Percentiles rank a stretch among this genome's conserved stretches.
Conservation (phyloP, 2,888 invertebrate species). For the Lepidocyrtoides sp. region DNA sequence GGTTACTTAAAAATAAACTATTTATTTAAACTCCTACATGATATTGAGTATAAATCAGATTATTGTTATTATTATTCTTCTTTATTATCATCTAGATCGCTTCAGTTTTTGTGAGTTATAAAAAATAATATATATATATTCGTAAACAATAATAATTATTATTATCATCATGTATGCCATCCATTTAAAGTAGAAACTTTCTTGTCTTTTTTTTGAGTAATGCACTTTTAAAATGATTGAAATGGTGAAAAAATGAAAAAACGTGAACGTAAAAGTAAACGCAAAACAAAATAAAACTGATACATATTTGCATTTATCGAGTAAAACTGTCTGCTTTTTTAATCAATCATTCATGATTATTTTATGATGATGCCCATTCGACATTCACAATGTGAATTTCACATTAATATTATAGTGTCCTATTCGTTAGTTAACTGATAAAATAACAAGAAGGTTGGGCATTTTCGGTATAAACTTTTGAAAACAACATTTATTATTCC, state of each 20-base stretch:
- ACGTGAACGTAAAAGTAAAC: not conserved
- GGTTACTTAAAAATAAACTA: slow-evolving; percentile 10
- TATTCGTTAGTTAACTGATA: too few relatives aligned
- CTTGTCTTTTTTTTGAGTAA: not conserved
- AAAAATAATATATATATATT: too few relatives aligned
- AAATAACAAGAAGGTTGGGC: not conserved
- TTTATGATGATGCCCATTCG: not conserved
- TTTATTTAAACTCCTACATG: slow-evolving; percentile 38
- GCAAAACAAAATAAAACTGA: slow-evolving; percentile 45
- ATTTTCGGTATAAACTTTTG: not conserved
- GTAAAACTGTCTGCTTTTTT: not conserved
- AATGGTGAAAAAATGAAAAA: slow-evolving; percentile 49
- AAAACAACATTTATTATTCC: not conserved
- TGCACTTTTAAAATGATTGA: slow-evolving; percentile 5
- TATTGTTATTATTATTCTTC: not conserved
- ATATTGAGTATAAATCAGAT: slow-evolving; percentile 4
- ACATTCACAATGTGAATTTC: too few relatives aligned
- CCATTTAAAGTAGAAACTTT: not conserved
- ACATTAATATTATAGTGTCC: too few relatives aligned
- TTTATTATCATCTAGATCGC: too few relatives aligned
- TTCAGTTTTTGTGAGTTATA: slow-evolving; percentile 4
- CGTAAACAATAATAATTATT: too few relatives aligned
- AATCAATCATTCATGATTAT: not conserved
- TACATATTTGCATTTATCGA: slow-evolving; percentile 58
- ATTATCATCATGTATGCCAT: slow-evolving; percentile 39